These are phyloP conservation scores for Acronicta aceris DNA, from an alignment of 2,888 invertebrate genomes.

Conservation along the genomic window DNA sequence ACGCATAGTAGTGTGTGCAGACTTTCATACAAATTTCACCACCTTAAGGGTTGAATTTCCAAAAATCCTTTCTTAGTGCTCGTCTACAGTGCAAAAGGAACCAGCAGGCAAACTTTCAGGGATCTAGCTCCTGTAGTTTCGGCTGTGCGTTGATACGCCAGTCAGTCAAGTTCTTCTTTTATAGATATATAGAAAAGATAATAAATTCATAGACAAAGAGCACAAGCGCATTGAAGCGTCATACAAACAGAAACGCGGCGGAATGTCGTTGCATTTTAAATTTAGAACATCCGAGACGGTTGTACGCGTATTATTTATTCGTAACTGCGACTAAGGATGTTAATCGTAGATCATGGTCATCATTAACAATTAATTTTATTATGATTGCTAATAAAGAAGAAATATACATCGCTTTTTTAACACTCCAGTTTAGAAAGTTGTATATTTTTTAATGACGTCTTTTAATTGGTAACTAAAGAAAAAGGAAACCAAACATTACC, in stretches of 20 bases:
- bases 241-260: constrained; percentile 52
- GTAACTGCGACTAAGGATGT: constrained; percentile 51
- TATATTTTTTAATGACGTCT: constrained; percentile 1
- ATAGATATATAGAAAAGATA: too few relatives aligned
- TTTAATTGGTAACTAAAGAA: constrained; percentile 3
- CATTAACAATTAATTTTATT: constrained; percentile 12
- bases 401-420: background rate
- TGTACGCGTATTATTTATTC: constrained; percentile 59
- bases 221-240: constrained; percentile 51
- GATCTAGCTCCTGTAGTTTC: too few relatives aligned
- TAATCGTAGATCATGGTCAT: constrained; percentile 11
- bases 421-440: constrained; percentile 11
- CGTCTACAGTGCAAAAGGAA: too few relatives aligned
- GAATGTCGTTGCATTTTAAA: constrained; percentile 70
- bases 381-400: constrained; percentile 1
- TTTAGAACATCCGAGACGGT: constrained; percentile 67
- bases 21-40: too few relatives aligned
- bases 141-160: too few relatives aligned
- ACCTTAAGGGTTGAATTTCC: too few relatives aligned
- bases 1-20: too few relatives aligned
- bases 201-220: constrained; percentile 46
- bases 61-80: too few relatives aligned
- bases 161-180: too few relatives aligned
- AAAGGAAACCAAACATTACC: background rate
- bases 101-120: too few relatives aligned